phyloP scores from a whole-genome alignment of 2,888 invertebrate genomes.

The Conistra vaccinii region DNA sequence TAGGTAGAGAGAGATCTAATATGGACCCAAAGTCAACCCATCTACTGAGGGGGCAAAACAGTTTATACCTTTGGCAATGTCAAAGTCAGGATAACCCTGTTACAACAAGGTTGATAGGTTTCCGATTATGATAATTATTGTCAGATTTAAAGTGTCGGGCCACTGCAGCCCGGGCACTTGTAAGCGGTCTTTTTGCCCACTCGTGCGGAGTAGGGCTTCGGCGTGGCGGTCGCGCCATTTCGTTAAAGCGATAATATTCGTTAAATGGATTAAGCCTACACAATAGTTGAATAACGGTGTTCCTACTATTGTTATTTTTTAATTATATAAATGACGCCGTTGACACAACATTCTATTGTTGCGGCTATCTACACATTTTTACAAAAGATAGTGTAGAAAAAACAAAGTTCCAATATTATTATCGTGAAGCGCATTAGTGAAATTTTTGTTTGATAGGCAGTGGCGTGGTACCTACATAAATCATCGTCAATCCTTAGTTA shows the following conservation, averaged over 20 bases:
- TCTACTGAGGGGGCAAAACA: conserved; percentile 1
- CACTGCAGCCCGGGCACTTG: conserved; percentile 70
- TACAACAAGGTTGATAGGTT: conserved; percentile 63
- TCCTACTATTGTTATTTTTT: conserved; percentile 42
- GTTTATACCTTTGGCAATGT: conserved; percentile 16
- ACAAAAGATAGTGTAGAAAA: conserved; percentile 12
- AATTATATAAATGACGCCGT: conserved; percentile 26
- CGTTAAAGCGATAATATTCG: conserved; percentile 83
- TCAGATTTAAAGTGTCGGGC: conserved; percentile 66
- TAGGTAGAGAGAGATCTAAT: background rate
- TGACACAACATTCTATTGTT: background rate
- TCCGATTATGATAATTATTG: conserved; percentile 72
- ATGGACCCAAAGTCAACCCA: conserved; percentile 3
- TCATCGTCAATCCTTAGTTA: conserved; percentile 54
- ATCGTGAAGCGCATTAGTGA: conserved; percentile 33
- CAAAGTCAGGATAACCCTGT: conserved; percentile 38
- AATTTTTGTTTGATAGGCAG: conserved; percentile 37
- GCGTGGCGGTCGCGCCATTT: conserved; percentile 63
- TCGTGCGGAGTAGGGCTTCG: conserved; percentile 77
- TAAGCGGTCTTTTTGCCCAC: conserved; percentile 78
- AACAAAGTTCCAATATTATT: conserved; percentile 26
- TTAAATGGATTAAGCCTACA: conserved; percentile 84
- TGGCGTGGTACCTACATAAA: conserved; percentile 39
- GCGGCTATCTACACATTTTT: background rate
- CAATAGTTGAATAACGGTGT: conserved; percentile 37